Conservation (phyloP, 2,888 invertebrate species). For the Cyclophora punctaria region DNA sequence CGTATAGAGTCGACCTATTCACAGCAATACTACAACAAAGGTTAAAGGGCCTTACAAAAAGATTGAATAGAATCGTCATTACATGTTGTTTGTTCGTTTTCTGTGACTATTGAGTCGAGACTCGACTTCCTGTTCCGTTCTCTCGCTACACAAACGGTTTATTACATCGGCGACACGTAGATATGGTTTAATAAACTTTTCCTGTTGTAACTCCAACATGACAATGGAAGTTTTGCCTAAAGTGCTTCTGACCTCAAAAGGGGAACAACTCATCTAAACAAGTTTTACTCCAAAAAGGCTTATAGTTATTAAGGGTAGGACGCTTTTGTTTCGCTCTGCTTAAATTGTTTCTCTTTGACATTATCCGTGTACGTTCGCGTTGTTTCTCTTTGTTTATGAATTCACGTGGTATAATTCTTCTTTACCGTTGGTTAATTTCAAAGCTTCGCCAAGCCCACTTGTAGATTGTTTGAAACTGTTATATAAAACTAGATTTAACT, state of each 20-base stretch:
- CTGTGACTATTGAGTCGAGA: slow-evolving; percentile 42
- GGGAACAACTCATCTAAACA: slow-evolving; percentile 16
- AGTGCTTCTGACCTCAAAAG: background rate
- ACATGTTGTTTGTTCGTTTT: slow-evolving; percentile 51
- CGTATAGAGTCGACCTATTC: slow-evolving; percentile 27
- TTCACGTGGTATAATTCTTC: slow-evolving; percentile 2
- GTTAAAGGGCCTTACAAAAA: slow-evolving; percentile 54
- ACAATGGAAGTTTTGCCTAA: slow-evolving; percentile 12
- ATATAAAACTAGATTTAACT: no score
- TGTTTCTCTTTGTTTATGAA: slow-evolving; percentile 14
- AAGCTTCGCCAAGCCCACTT: background rate
- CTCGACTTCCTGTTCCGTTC: slow-evolving; percentile 56
- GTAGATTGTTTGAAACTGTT: no score
- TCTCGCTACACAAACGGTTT: slow-evolving; percentile 25
- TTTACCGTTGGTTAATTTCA: slow-evolving; percentile 3
- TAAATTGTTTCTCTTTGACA: slow-evolving; percentile 17
- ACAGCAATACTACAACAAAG: slow-evolving; percentile 32
- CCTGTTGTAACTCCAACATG: slow-evolving; percentile 22
- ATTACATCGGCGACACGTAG: slow-evolving; percentile 26
- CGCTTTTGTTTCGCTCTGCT: slow-evolving; percentile 1
- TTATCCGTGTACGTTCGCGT: slow-evolving; percentile 11
- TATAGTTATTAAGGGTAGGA: slow-evolving; percentile 12
- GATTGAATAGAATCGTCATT: slow-evolving; percentile 48
- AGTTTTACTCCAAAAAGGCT: slow-evolving; percentile 13
- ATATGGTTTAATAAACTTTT: slow-evolving; percentile 31